phyloP scores from a whole-genome alignment of 1,140 invertebrate species.

The Caenorhabditis elegans region WBcel235 BX284603.4:2769501-2770000 shows the following conservation, averaged over 20 bases:
- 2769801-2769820: constrained; percentile 6
- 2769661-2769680: too few species aligned
- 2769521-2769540: constrained; percentile 30
- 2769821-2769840: not conserved
- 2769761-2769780: constrained; percentile 27
- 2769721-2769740: too few species aligned
- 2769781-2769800: not conserved
- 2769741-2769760: not conserved
- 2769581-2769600: constrained; percentile 1
- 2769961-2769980: not conserved
- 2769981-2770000: too few species aligned
- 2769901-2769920: constrained; percentile 9
- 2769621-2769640: too few species aligned
- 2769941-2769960: constrained; percentile 24
- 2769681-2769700: constrained; percentile 17
- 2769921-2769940: not conserved
- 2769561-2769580: not conserved
- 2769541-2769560: not conserved
- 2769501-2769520: constrained; percentile 28
- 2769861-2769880: constrained; percentile 20
- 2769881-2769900: constrained; percentile 32
- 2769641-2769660: not conserved
- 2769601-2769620: constrained; percentile 23
- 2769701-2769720: too few species aligned
- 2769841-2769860: constrained; percentile 16